These are phyloP conservation scores for Acrossocheilus wenchowensis DNA, from an alignment of 2,797 vertebrate genomes.

Conservation along the genomic window DNA sequence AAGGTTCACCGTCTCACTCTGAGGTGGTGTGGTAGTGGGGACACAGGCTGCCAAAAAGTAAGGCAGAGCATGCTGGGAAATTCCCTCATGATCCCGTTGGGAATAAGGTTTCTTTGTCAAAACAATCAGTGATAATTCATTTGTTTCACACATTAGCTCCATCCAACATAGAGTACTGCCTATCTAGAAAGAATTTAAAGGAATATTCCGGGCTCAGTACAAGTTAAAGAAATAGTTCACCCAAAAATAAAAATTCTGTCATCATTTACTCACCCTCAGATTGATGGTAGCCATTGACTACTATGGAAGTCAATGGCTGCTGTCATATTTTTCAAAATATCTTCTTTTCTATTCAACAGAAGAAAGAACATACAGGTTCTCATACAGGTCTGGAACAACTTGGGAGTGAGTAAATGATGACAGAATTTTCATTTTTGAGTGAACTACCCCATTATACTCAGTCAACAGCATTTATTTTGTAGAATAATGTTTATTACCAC, in stretches of 20 bases:
- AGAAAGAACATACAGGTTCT: no score
- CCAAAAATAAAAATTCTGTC: not conserved
- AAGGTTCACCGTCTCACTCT: constrained; percentile 47
- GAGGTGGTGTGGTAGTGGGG: not conserved
- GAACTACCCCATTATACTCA: not conserved
- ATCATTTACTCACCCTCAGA: not conserved
- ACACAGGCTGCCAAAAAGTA: constrained; percentile 15
- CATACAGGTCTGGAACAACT: no score
- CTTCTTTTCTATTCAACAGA: no score
- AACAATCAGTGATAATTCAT: constrained; percentile 7
- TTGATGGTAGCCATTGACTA: not conserved
- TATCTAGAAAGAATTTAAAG: not conserved
- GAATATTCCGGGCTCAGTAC: not conserved
- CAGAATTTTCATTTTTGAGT: no score
- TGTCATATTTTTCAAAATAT: no score
- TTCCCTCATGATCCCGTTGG: not conserved
- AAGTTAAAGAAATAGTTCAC: not conserved
- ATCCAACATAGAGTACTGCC: not conserved
- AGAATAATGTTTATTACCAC: not conserved
- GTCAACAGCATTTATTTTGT: not conserved
- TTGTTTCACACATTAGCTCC: not conserved
- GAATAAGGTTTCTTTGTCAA: constrained; percentile 20
- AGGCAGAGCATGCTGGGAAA: constrained; percentile 29
- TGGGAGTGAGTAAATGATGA: no score
- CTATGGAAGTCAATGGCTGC: no score